Conservation (phyloP, 1,140 invertebrate genomes). For the Triops cancriformis region DNA sequence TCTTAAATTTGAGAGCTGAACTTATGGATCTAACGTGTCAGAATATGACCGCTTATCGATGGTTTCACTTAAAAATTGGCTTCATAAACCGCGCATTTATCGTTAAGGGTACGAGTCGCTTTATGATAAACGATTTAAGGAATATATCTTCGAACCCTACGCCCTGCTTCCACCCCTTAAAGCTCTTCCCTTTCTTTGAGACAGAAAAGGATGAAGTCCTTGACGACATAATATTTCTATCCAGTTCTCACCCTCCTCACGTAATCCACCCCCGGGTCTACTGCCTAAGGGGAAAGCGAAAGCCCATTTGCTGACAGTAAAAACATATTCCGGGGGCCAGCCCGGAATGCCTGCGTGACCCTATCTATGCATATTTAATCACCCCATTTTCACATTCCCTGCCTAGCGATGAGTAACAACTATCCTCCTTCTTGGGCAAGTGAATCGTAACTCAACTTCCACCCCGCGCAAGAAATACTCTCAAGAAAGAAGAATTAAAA, state of each 20-base stretch:
- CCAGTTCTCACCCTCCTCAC: neutral
- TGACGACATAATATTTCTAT: constrained; percentile 1
- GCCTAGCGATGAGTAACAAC: neutral
- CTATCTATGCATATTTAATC: neutral
- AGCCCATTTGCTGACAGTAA: neutral
- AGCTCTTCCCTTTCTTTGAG: neutral
- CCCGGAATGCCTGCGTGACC: neutral
- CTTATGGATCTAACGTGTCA: too few species aligned
- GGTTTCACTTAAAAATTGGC: too few species aligned
- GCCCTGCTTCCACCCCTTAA: neutral
- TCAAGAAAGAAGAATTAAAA: too few species aligned
- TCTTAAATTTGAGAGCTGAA: too few species aligned
- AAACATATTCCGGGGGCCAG: neutral
- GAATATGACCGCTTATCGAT: too few species aligned
- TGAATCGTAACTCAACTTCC: neutral
- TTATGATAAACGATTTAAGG: too few species aligned
- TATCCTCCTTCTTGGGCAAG: neutral
- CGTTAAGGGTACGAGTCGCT: too few species aligned
- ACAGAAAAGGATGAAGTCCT: neutral
- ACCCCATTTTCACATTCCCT: neutral
- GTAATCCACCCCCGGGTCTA: neutral
- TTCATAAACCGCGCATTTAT: too few species aligned
- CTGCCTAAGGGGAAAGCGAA: neutral
- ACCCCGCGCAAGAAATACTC: neutral
- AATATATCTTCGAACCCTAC: neutral